Evolutionary conservation across 2,797 vertebrate genomes (phyloP).

Genomic region (Gymnocypris eckloni): DNA sequence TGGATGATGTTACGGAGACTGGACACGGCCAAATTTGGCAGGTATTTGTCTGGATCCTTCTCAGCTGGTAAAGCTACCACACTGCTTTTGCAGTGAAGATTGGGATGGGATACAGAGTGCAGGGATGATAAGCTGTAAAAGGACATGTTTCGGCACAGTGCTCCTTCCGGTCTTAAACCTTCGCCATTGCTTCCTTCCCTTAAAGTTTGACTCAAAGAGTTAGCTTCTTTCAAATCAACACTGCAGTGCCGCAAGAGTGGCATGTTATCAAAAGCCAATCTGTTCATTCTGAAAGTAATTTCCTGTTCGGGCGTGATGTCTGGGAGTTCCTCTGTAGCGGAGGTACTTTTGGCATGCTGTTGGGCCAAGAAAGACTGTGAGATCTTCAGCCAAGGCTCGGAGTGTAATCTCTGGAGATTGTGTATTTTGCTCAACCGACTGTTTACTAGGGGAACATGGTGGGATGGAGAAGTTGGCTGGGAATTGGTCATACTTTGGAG

Average conservation of each 20-base stretch:
- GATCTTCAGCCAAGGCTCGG: conserved; percentile 85
- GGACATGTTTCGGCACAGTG: conserved; percentile 71
- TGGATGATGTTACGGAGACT: conserved; percentile 78
- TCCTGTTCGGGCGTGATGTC: conserved; percentile 75
- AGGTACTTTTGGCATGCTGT: conserved; percentile 72
- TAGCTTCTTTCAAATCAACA: conserved; percentile 75
- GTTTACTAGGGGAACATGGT: conserved; percentile 60
- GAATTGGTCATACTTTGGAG: conserved; percentile 63
- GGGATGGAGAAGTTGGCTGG: conserved; percentile 75
- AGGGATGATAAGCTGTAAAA: conserved; percentile 75
- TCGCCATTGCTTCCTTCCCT: conserved; percentile 56
- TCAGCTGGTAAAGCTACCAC: conserved; percentile 62
- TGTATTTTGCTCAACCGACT: conserved; percentile 67
- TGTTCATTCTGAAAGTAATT: conserved; percentile 68
- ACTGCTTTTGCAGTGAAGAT: conserved; percentile 68
- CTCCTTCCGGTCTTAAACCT: conserved; percentile 49
- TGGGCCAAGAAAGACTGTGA: conserved; percentile 71
- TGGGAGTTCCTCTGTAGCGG: conserved; percentile 75
- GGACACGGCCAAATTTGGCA: conserved; percentile 75
- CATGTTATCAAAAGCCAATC: conserved; percentile 67
- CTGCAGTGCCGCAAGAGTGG: conserved; percentile 74
- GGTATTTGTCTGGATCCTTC: conserved; percentile 66
- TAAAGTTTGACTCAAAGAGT: conserved; percentile 68
- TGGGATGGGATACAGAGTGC: conserved; percentile 65
- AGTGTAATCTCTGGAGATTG: conserved; percentile 79